Evolutionary conservation across 2,797 vertebrate genomes (phyloP), one percentile per base, ranked within the genome.

Genomic region (Pygocentrus nattereri): DNA sequence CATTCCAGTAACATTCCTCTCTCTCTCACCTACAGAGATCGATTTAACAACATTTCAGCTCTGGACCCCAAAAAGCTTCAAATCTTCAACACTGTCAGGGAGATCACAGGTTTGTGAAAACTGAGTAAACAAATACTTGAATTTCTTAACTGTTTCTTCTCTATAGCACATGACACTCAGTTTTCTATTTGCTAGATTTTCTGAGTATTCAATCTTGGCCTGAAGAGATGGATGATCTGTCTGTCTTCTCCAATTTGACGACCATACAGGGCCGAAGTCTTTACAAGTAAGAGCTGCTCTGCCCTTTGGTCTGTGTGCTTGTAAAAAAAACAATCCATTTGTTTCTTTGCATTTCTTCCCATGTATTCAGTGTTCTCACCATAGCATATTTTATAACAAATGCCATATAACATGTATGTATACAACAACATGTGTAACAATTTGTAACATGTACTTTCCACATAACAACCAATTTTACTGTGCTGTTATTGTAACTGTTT

Each of bases 21-120:
- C 4, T 72, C 23, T 78, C 18, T 76, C 8, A 38, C 62, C 41
- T 76, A 80, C 83, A 92, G 92, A 65, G 93, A 93, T 30, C 7
- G 77, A 0, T 98, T 94, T 92, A 95, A 95, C 6, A 89, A 90
- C 0, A 93, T 98, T 38, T 91, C 95, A 6, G 90, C 96, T 21
- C 93, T 99, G 38, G 94, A 97, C 83, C 96, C 98, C 0, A 96
- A 96, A 87, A 99, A 98, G 82, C 95, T 99, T 70, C 97, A 94
- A 64, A 92, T 97, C 82, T 99, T 99, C 89, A 93, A 88, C 83
- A 97, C 97, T 0, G 97, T 99, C 81, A 91, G 89, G 76, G 97
- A 99, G 91, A 98, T 99, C 80, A 98, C 97, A 89, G 97, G 97
- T 98, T 80, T 62, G 47, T 70, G 3, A 62, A 25, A 4, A 47